Evolutionary conservation across 1,140 invertebrate species (phyloP).

Genomic region (Drosophila lacertosa): DNA sequence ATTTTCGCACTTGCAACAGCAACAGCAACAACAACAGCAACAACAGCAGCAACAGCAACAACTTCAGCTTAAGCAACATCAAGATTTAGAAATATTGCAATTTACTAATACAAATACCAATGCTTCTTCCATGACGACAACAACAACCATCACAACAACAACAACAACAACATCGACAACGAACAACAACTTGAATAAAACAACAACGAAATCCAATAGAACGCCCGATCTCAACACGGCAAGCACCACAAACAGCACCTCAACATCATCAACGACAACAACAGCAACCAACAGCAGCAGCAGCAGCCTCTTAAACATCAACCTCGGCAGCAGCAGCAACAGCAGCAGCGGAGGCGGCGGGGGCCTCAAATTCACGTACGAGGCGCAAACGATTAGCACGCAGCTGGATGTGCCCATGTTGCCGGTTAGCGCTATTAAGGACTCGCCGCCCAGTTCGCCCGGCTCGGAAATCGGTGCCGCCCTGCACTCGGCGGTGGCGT

Average conservation of each 20-base stretch:
- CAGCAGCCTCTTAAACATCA: slow-evolving; percentile 33
- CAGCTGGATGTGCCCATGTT: slow-evolving; percentile 61
- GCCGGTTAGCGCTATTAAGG: slow-evolving; percentile 73
- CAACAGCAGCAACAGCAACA: slow-evolving; percentile 52
- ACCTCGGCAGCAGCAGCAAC: slow-evolving; percentile 30
- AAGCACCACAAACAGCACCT: slow-evolving; percentile 21
- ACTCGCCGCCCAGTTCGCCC: slow-evolving; percentile 88
- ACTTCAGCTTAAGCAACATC: slow-evolving; percentile 53
- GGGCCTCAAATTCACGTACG: slow-evolving; percentile 83
- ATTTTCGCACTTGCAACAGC: slow-evolving; percentile 55
- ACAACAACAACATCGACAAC: slow-evolving; percentile 30
- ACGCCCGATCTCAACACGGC: slow-evolving; percentile 71
- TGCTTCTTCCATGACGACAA: slow-evolving; percentile 56
- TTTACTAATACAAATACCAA: slow-evolving; percentile 68
- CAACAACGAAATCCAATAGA: slow-evolving; percentile 56
- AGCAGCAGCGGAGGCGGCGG: slow-evolving; percentile 29
- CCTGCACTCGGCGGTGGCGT: slow-evolving; percentile 38
- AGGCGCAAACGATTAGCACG: slow-evolving; percentile 60
- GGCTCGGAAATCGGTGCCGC: slow-evolving; percentile 85
- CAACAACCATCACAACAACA: slow-evolving; percentile 30
- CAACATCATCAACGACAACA: slow-evolving; percentile 32
- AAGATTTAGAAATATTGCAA: slow-evolving; percentile 80
- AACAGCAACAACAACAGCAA: slow-evolving; percentile 42
- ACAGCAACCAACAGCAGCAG: slow-evolving; percentile 18
- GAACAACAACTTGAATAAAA: slow-evolving; percentile 21